Evolutionary conservation across 2,888 invertebrate species (phyloP).

Genomic region (Lepidocyrtinus sp.): DNA sequence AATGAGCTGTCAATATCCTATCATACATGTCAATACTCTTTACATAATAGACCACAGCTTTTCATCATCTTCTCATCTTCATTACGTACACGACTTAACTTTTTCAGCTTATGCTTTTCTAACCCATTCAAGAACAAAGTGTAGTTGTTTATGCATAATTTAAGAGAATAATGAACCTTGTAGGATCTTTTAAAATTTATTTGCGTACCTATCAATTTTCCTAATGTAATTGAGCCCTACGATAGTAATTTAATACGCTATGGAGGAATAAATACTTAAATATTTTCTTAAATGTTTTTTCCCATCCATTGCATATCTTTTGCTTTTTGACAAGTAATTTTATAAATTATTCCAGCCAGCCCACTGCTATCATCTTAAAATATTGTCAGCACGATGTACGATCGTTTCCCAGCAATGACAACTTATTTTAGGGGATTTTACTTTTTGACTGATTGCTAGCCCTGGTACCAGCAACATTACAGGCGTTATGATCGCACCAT

Average conservation of each 20-base stretch:
- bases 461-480: neutral
- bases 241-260: no score
- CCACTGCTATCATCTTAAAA: neutral
- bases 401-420: neutral
- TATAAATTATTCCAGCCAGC: neutral
- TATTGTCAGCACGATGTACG: neutral
- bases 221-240: neutral
- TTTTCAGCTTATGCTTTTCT: neutral
- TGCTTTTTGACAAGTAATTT: neutral
- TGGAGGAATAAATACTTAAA: no score
- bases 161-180: neutral
- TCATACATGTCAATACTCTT: constrained; percentile 4
- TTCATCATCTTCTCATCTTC: constrained; percentile 24
- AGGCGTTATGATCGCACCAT: constrained; percentile 20
- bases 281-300: neutral
- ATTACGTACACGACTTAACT: neutral
- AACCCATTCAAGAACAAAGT: neutral
- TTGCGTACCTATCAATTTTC: neutral
- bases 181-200: neutral
- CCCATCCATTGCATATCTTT: neutral
- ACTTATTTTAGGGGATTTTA: neutral
- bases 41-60: constrained; percentile 6
- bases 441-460: neutral
- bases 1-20: constrained; percentile 29
- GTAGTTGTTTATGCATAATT: constrained; percentile 17